Evolutionary conservation across 2,113 vertebrate genomes (phyloP).

Genomic region (Pituophis catenifer): DNA sequence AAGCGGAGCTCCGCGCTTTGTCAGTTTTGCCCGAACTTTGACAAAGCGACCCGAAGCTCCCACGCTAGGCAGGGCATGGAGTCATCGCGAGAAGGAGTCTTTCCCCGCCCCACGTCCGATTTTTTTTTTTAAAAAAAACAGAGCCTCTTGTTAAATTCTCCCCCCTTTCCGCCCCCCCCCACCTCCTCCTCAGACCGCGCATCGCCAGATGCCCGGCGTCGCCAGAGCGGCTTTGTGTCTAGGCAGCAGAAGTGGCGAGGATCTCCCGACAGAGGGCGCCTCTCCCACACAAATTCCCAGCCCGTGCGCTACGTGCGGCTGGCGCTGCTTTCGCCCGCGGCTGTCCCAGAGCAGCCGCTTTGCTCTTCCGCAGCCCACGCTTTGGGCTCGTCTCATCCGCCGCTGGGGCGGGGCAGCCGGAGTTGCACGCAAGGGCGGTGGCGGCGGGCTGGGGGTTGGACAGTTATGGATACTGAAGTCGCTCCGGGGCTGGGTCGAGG

Average conservation of each 20-base stretch:
- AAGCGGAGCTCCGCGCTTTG: neutral
- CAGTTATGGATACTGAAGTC: neutral
- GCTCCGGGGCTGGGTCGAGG: neutral
- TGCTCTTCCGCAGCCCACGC: neutral
- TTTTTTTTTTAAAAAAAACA: neutral
- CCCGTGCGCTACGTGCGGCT: slow-evolving; percentile 14
- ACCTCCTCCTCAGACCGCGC: neutral
- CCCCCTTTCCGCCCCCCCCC: too few species aligned
- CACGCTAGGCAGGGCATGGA: neutral
- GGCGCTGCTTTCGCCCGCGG: neutral
- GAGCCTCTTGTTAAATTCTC: neutral
- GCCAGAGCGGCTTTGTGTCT: neutral
- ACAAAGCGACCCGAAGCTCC: neutral
- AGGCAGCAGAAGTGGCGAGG: too few species aligned
- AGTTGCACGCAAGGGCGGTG: slow-evolving; percentile 1
- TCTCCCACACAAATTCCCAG: neutral
- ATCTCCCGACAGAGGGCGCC: neutral
- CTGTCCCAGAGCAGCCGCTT: slow-evolving; percentile 1
- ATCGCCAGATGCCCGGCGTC: neutral
- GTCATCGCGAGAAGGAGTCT: neutral
- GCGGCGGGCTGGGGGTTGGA: too few species aligned
- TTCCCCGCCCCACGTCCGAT: neutral
- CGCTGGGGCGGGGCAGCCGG: neutral
- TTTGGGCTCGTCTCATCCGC: neutral
- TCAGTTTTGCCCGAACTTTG: neutral